A percentile compares a stretch with the other conserved stretches of the same genome.
These are phyloP conservation scores for Drosophila koepferae DNA, from an alignment of 2,888 invertebrate genomes.

Conservation along the genomic window DNA sequence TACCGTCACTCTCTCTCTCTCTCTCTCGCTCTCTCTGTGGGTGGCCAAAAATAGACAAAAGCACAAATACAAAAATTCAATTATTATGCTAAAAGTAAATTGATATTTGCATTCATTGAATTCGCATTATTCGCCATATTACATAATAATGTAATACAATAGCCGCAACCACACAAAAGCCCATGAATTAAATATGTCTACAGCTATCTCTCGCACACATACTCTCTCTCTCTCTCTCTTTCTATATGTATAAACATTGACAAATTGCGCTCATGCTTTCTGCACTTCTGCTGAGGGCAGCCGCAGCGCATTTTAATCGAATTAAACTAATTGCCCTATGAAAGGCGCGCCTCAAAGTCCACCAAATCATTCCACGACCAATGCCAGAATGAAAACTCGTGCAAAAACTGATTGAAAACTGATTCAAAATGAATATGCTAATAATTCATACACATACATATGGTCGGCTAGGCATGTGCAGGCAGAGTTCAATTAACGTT, in stretches of 20 bases:
- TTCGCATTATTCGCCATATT: constrained; percentile 59
- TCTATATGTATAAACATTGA: constrained; percentile 10
- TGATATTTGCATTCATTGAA: constrained; percentile 71
- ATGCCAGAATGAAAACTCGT: constrained; percentile 28
- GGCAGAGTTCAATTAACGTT: constrained; percentile 15
- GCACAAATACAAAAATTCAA: constrained; percentile 75
- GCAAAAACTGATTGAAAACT: constrained; percentile 63
- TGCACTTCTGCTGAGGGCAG: constrained; percentile 24
- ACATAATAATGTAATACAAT: constrained; percentile 55
- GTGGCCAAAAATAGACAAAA: constrained; percentile 62
- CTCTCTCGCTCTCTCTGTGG: background rate
- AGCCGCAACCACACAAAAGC: constrained; percentile 38
- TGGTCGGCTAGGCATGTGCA: background rate
- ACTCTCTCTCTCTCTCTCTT: background rate
- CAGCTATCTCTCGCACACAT: no score
- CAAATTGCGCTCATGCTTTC: constrained; percentile 50
- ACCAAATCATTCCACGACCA: constrained; percentile 18
- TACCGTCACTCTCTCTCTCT: constrained; percentile 31
- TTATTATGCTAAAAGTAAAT: constrained; percentile 80
- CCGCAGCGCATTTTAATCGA: constrained; percentile 67
- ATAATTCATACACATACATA: constrained; percentile 17
- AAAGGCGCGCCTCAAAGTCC: constrained; percentile 33
- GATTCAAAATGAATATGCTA: constrained; percentile 47
- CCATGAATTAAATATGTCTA: constrained; percentile 41
- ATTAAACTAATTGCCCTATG: constrained; percentile 75